Evolutionary conservation across 2,888 invertebrate species (phyloP).

Genomic region (Scelioninae gen. 1): DNA sequence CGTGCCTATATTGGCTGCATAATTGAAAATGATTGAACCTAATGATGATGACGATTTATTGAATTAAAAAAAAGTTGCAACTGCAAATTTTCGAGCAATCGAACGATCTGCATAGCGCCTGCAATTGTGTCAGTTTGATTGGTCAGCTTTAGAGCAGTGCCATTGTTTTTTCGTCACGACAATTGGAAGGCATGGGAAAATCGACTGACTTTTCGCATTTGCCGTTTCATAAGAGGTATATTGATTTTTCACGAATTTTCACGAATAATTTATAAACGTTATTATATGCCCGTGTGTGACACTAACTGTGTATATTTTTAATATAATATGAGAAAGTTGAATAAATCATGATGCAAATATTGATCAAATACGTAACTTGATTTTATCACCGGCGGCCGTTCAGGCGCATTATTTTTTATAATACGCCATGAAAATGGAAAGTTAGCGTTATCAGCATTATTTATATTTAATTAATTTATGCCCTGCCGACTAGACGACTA

Average conservation of each 20-base stretch:
- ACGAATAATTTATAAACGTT: slow-evolving; percentile 55
- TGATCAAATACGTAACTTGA: slow-evolving; percentile 37
- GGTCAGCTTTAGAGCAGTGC: neutral
- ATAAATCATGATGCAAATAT: slow-evolving; percentile 51
- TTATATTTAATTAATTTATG: slow-evolving; percentile 37
- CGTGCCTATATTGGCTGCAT: too few relatives aligned
- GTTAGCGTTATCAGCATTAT: slow-evolving; percentile 12
- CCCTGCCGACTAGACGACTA: neutral
- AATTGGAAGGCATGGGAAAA: slow-evolving; percentile 9
- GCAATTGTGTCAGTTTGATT: too few relatives aligned
- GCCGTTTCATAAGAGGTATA: slow-evolving; percentile 22
- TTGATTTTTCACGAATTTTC: slow-evolving; percentile 49
- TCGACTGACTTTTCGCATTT: slow-evolving; percentile 24
- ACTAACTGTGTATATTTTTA: slow-evolving; percentile 52
- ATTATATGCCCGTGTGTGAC: slow-evolving; percentile 36
- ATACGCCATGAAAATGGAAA: slow-evolving; percentile 14
- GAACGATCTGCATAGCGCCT: too few relatives aligned
- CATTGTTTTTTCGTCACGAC: slow-evolving; percentile 4
- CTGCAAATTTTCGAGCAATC: too few relatives aligned
- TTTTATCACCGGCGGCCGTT: slow-evolving; percentile 25
- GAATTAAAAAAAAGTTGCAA: too few relatives aligned
- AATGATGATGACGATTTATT: too few relatives aligned
- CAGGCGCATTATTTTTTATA: slow-evolving; percentile 27
- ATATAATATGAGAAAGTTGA: slow-evolving; percentile 50
- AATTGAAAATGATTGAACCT: too few relatives aligned